Evolutionary conservation across 2,888 invertebrate genomes (phyloP).

Genomic region (Drosophila merina): DNA sequence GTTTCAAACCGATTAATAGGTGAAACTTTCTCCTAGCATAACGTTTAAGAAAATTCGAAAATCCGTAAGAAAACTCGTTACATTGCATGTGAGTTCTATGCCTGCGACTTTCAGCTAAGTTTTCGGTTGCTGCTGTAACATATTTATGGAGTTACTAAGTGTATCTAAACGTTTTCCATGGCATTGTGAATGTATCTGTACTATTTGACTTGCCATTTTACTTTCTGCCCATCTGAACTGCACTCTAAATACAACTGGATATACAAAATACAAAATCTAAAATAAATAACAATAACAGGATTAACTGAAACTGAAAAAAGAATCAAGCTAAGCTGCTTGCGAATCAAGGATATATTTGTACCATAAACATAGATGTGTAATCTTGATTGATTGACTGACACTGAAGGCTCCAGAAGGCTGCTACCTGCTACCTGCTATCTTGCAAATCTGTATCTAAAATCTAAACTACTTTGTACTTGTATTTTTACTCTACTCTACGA

Average conservation of each 20-base stretch:
- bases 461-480: slow-evolving; percentile 46
- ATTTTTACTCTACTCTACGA: slow-evolving; percentile 54
- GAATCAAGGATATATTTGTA: slow-evolving; percentile 34
- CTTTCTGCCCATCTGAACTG: slow-evolving; percentile 83
- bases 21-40: slow-evolving; percentile 16
- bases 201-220: slow-evolving; percentile 76
- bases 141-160: slow-evolving; percentile 31
- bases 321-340: slow-evolving; percentile 29
- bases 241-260: slow-evolving; percentile 60
- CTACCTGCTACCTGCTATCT: slow-evolving; percentile 52
- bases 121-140: slow-evolving; percentile 13
- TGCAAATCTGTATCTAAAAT: slow-evolving; percentile 39
- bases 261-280: slow-evolving; percentile 18
- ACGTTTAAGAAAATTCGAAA: not conserved
- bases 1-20: slow-evolving; percentile 20
- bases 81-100: slow-evolving; percentile 27
- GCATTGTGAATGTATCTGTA: slow-evolving; percentile 46
- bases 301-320: slow-evolving; percentile 13
- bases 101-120: slow-evolving; percentile 21
- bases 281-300: slow-evolving; percentile 1
- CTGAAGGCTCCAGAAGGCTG: slow-evolving; percentile 76
- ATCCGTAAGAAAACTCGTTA: not conserved
- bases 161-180: slow-evolving; percentile 35
- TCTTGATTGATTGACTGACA: slow-evolving; percentile 83
- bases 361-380: slow-evolving; percentile 47